Evolutionary conservation across 2,113 vertebrate species (phyloP), one percentile per base, ranked within the genome.

Genomic region (Fulmarus glacialis): DNA sequence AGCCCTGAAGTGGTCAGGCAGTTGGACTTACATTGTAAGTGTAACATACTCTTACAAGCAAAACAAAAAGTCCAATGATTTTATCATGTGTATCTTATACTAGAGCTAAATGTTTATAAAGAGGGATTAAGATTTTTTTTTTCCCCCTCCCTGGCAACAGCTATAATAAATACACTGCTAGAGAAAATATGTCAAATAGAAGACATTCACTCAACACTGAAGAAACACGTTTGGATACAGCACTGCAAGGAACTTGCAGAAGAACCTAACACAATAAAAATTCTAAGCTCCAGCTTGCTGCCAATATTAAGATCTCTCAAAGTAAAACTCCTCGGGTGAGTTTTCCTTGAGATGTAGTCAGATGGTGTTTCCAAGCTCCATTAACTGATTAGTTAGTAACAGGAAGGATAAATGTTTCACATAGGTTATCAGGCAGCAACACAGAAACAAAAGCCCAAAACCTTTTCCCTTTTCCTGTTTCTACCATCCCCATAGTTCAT

Each of bases 21-120:
- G n/a, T n/a, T n/a, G n/a, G n/a, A n/a, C n/a, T n/a, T n/a, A 50
- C 50, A 60, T 0, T 10, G 8, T 3, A 30, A 27, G 38, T 21
- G 11, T 75, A 50, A 88, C 90, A 71, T 11, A 82, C 26, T 58
- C 45, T 38, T 29, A 84, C 7, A 82, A 62, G 36, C 27, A 38
- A 87, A 89, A 23, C 55, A 43, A 30, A 52, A 85, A 66, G 17
- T 6, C 32, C 30, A 42, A 30, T 40, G 43, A 60, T 73, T 84
- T 48, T 70, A 63, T 79, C 24, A 43, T 12, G 15, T 55, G 30
- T 45, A 53, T 66, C 47, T 78, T 45, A n/a, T 17, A 75, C 47
- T 12, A 73, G 32, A 74, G 45, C 20, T 53, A 91, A 90, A 94
- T 64, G 38, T 82, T 94, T 90, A 70, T 12, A 55, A 83, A 70